A percentile compares a stretch with the other conserved stretches of the same genome.
Conservation (phyloP, 2,113 vertebrate genomes). For the Pituophis catenifer region DNA sequence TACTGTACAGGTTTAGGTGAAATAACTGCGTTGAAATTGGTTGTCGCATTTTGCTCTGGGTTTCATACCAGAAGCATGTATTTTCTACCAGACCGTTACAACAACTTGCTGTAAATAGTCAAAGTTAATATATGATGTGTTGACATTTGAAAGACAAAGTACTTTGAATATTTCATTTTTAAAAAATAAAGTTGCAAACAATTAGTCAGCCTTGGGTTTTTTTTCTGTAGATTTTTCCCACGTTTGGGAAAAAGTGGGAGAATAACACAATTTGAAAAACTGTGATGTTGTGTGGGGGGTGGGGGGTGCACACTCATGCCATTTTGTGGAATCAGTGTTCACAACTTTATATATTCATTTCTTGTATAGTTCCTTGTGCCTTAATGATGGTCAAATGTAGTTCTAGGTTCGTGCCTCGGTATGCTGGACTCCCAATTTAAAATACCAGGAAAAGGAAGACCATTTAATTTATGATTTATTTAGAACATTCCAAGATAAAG, state of each 20-base stretch:
- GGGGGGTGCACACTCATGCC: neutral
- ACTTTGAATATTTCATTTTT: conserved; percentile 87
- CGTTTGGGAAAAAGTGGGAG: too few relatives aligned
- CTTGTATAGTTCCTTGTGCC: neutral
- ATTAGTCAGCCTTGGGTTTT: conserved; percentile 13
- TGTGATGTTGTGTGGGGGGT: neutral
- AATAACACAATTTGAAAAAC: neutral
- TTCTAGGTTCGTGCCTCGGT: too few relatives aligned
- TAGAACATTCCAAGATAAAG: too few relatives aligned
- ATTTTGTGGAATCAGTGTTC: neutral
- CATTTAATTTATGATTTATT: too few relatives aligned
- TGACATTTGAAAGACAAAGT: conserved; percentile 81
- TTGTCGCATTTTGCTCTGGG: conserved; percentile 81
- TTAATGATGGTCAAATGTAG: neutral
- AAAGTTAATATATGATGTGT: conserved; percentile 80
- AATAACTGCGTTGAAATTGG: conserved; percentile 77
- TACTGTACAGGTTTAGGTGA: conserved; percentile 78
- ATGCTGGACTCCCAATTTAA: too few relatives aligned
- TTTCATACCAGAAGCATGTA: conserved; percentile 80
- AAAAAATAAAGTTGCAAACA: conserved; percentile 82
- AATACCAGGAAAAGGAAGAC: too few relatives aligned
- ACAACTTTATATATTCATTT: neutral
- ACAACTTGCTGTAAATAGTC: conserved; percentile 79
- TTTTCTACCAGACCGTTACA: conserved; percentile 80
- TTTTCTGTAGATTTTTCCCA: neutral